These are phyloP conservation scores for Hippocampus abdominalis DNA, from an alignment of 2,113 vertebrate species.

Conservation along the genomic window DNA sequence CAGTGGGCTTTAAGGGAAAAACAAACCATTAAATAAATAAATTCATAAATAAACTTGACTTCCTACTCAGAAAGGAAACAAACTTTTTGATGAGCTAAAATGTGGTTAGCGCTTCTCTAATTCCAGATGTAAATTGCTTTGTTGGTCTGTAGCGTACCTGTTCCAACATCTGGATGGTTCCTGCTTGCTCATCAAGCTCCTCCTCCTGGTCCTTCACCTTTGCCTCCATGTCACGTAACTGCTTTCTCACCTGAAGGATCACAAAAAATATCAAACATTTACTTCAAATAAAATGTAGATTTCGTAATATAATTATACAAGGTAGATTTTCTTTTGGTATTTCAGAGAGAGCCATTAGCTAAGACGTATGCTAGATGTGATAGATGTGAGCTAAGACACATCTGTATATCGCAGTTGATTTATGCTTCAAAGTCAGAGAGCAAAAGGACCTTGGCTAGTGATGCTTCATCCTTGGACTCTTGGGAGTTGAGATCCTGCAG, in stretches of 20 bases:
- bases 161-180: constrained; percentile 95
- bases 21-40: too few relatives aligned
- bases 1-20: too few relatives aligned
- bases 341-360: background rate
- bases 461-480: constrained; percentile 94
- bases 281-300: background rate
- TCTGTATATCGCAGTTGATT: background rate
- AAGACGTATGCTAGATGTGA: background rate
- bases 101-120: background rate
- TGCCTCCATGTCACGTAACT: constrained; percentile 89
- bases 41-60: too few relatives aligned
- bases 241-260: constrained; percentile 75
- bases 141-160: constrained; percentile 81
- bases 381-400: background rate
- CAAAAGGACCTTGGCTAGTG: constrained; percentile 81
- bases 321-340: background rate
- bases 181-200: constrained; percentile 95
- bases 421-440: background rate
- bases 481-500: constrained; percentile 93
- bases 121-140: background rate
- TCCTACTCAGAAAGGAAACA: too few relatives aligned
- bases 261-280: background rate
- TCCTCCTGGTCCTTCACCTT: constrained; percentile 97
- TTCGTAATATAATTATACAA: background rate
- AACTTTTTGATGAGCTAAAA: too few relatives aligned